phyloP scores from a whole-genome alignment of 2,888 invertebrate genomes.

The Netelia melanura region DNA sequence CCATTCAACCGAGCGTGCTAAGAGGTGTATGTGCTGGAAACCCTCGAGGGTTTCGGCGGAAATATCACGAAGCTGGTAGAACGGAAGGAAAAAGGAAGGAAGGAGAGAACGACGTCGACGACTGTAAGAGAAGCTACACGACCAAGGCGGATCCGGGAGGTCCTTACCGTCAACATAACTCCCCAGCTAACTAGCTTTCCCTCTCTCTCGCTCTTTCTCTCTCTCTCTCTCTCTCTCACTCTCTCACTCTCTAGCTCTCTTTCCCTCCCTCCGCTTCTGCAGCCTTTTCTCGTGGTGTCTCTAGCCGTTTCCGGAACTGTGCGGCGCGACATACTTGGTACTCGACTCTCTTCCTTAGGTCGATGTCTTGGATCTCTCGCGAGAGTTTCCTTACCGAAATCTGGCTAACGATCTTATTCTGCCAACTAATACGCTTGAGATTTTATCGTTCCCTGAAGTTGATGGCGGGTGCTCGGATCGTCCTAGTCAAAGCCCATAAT shows the following conservation, averaged over 20 bases:
- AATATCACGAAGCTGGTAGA: constrained; percentile 48
- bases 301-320: constrained; percentile 29
- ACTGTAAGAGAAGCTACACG: constrained; percentile 77
- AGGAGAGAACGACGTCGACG: constrained; percentile 65
- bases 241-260: constrained; percentile 12
- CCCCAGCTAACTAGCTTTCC: constrained; percentile 75
- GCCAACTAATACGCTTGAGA: constrained; percentile 5
- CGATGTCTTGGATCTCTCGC: constrained; percentile 34
- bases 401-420: constrained; percentile 54
- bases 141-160: constrained; percentile 80
- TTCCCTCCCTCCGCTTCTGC: constrained; percentile 11
- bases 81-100: constrained; percentile 62
- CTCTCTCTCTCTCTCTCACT: constrained; percentile 2
- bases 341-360: constrained; percentile 7
- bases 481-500: background rate
- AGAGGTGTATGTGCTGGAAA: constrained; percentile 64
- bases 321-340: constrained; percentile 35
- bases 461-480: background rate
- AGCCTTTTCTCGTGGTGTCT: constrained; percentile 5
- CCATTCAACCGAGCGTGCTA: constrained; percentile 51
- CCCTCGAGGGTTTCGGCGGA: constrained; percentile 53
- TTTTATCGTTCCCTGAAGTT: background rate
- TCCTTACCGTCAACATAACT: constrained; percentile 81
- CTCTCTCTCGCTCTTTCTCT: constrained; percentile 43
- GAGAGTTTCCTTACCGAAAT: constrained; percentile 24